Conservation (phyloP, 2,113 vertebrate genomes). For the Mormyrus iriodes region DNA sequence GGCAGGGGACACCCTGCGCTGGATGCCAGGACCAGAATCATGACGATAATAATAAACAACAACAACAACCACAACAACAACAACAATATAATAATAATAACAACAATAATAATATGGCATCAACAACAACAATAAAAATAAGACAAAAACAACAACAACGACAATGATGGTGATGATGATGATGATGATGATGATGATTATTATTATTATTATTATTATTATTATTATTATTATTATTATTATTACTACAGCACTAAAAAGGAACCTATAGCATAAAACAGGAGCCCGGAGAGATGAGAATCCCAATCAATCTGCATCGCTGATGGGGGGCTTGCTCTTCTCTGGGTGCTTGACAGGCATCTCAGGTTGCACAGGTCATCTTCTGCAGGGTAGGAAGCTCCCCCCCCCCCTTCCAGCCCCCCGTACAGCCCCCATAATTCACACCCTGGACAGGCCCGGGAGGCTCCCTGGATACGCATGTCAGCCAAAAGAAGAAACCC, state of each 20-base stretch:
- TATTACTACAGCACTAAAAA: background rate
- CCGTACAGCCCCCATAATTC: background rate
- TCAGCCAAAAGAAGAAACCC: background rate
- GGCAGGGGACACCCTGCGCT: background rate
- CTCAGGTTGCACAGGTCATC: background rate
- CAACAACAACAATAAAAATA: background rate
- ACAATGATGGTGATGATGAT: no score
- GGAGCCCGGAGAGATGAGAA: background rate
- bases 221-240: background rate
- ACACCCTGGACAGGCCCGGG: background rate
- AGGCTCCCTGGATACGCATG: background rate
- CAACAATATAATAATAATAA: background rate
- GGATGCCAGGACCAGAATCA: background rate
- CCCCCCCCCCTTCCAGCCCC: background rate
- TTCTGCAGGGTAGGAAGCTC: background rate
- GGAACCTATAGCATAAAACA: background rate
- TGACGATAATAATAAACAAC: background rate
- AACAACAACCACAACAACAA: background rate
- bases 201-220: background rate
- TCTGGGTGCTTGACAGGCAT: background rate
- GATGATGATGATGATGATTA: background rate
- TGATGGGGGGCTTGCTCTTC: background rate
- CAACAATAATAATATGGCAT: background rate
- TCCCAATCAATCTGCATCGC: background rate
- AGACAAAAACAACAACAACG: no score